Evolutionary conservation across 2,888 invertebrate species (phyloP), one percentile per base, ranked within the genome.

Genomic region (Endotricha flammealis): DNA sequence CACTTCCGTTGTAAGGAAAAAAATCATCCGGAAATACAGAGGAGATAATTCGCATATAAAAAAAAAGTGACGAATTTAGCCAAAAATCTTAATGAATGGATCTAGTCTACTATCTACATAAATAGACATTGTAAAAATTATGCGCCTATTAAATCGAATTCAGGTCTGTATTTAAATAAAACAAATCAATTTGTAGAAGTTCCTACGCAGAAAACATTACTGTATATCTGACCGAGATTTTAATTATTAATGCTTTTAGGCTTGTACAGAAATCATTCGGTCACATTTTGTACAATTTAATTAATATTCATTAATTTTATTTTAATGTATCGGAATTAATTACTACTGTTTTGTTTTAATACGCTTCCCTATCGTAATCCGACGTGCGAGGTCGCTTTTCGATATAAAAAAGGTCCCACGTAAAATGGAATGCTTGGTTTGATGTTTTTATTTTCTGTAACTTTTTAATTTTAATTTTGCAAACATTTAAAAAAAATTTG

Each of bases 291-390:
- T 20, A n/a, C 3, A 24, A 12, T 9, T 12, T 32, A 12, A 34
- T 33, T 17, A 24, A 33, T 33, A 16, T 27, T 17, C 11, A 33
- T 28, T 28, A 12, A 27, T 27, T 25, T 9, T 25, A 27, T 27
- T 20, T 1, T n/a, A 28, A 9, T 12, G 10, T 10, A 28, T 32
- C 24, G 22, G 30, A 36, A 32, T 41, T 25, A 36, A 36, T 32
- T 10, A 29, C 24, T 28, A 20, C 27, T 28, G 22, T 32, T 37
- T 29, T 29, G 28, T 36, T 29, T 29, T 30, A 37, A 39, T 37
- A 29, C 7, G 41, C 39, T 48, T 48, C 49, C 51, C 39, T 39
- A 30, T 39, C 10, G 27, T 49, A 46, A 52, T 44, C 49, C 38
- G 51, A 48, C 49, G 40, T 27, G 28, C 35, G 47, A 47, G 41